Percentiles rank a stretch among this genome's conserved stretches.
Conservation (phyloP, 2,113 vertebrate genomes). For the Melozone crissalis region DNA sequence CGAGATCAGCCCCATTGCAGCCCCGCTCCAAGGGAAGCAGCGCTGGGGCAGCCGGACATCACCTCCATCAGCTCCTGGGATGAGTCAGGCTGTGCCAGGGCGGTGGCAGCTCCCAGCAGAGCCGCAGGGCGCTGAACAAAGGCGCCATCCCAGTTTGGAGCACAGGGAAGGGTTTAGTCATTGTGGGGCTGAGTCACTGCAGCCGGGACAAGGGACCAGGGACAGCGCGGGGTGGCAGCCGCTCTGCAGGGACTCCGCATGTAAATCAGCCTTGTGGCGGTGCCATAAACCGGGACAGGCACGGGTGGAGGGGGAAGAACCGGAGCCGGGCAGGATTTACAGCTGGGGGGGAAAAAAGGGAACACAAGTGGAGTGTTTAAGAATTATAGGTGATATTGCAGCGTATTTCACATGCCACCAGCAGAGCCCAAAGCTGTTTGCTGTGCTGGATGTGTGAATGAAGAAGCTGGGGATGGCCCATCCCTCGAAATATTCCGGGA, state of each 20-base stretch:
- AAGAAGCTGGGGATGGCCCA: neutral
- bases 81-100: neutral
- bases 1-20: neutral
- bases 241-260: neutral
- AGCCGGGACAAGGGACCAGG: neutral
- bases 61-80: neutral
- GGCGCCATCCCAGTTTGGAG: neutral
- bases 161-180: conserved; percentile 47
- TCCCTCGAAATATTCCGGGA: neutral
- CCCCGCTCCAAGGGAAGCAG: neutral
- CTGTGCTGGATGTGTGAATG: neutral
- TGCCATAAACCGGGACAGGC: neutral
- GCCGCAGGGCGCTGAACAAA: neutral
- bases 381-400: neutral
- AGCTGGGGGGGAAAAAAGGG: neutral
- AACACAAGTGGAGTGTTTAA: neutral
- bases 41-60: neutral
- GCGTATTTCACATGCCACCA: neutral
- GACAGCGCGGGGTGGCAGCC: neutral
- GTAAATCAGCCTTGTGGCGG: neutral
- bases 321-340: neutral
- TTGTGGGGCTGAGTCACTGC: neutral
- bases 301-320: neutral
- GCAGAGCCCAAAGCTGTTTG: neutral
- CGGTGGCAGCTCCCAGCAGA: neutral